Base-by-base conservation (phyloP, 23 tunicate species). In the Trididemnum miniatum region DNA sequence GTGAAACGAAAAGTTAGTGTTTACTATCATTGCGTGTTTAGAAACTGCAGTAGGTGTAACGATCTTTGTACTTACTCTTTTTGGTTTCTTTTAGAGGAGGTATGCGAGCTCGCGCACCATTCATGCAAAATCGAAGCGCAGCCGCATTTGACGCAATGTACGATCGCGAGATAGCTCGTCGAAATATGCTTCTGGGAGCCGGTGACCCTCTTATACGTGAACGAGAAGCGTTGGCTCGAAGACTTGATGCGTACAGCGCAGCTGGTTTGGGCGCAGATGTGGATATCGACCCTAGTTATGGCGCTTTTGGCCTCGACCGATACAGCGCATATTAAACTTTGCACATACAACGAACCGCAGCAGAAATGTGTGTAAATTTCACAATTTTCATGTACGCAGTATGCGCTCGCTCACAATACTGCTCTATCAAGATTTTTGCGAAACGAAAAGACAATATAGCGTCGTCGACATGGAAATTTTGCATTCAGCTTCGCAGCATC, bases 201-300 rank as follows among this genome's bases (percentile, higher is more conserved):
- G 90, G 90, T 69, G 84, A 77, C 38, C 71, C 80, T 51, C 51
- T 52, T 2, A 26, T 84, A 20, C 76, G 97, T 27, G 90, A 91
- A 60, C 87, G 97, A 75, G 97, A 84, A 31, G 82, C 89, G 80
- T 65, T 91, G 82, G 71, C 90, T 39, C 87, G 97, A 71, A 88
- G 83, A 52, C 85, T 80, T 63, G 38, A 37, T 9, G 7, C 38
- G 7, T 67, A 67, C 75, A 38, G n/a, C 75, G 7, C 38, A 3
- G 7, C 31, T 9, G 75, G 38, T 24, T 5, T 24, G 37, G 75
- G 75, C 75, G 9, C 75, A 3, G 29, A n/a, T 62, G 5, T 62
- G 26, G 67, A 25, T n/a, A 12, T 62, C 5, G n/a, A n/a, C 38
- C n/a, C 75, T 67, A 7, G 5, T 62, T 22, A 26, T 12, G 29